Conservation (phyloP, 2,797 vertebrate genomes). For the Channallabes apus region DNA sequence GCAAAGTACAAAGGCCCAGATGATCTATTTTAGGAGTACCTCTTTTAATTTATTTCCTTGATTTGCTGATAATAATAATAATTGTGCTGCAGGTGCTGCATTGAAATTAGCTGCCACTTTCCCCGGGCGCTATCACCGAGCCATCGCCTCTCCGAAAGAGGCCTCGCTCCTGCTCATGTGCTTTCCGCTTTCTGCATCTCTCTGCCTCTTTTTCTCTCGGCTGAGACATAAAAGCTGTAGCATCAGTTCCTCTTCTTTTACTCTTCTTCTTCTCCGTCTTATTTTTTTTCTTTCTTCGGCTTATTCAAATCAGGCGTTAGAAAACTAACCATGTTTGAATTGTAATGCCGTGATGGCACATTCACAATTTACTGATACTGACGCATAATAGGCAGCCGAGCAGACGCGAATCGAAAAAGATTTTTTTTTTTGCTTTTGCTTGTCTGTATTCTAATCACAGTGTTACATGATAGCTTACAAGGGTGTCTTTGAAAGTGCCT, state of each 20-base stretch:
- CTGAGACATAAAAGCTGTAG: constrained; percentile 69
- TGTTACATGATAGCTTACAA: constrained; percentile 82
- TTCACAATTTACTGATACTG: constrained; percentile 81
- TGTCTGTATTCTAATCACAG: constrained; percentile 79
- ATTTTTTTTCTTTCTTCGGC: constrained; percentile 63
- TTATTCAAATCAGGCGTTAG: constrained; percentile 83
- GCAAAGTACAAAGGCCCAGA: constrained; percentile 75
- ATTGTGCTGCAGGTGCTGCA: constrained; percentile 82
- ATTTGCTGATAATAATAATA: constrained; percentile 85
- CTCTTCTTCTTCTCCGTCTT: constrained; percentile 59
- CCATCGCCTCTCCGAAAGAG: constrained; percentile 70
- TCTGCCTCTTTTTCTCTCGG: constrained; percentile 42
- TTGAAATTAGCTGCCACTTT: constrained; percentile 83
- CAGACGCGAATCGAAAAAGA: constrained; percentile 71
- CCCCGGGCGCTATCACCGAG: constrained; percentile 73
- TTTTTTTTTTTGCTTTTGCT: constrained; percentile 64
- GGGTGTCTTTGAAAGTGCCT: constrained; percentile 75
- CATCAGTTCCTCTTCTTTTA: constrained; percentile 67
- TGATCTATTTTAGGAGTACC: constrained; percentile 80
- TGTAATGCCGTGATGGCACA: constrained; percentile 64
- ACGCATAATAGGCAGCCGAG: constrained; percentile 63
- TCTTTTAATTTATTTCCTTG: constrained; percentile 84
- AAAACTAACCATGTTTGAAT: constrained; percentile 85
- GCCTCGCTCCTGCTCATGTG: constrained; percentile 47
- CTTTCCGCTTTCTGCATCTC: constrained; percentile 42